phyloP scores from a whole-genome alignment of 2,888 invertebrate genomes.

The Trichacis sp. region DNA sequence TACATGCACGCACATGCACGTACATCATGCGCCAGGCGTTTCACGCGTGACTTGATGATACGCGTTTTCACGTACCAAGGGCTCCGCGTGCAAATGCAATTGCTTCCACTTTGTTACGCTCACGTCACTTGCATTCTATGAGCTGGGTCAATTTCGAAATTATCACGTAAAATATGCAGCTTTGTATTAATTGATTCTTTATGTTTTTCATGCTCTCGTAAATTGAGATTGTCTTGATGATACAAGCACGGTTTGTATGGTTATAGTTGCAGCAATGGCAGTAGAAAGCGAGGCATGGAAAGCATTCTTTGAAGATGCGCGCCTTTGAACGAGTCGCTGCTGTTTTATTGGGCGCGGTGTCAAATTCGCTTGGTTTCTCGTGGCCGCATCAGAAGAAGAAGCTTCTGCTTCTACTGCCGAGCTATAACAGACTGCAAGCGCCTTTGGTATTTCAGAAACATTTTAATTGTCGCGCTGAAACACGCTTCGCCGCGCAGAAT shows the following conservation, averaged over 20 bases:
- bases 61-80: neutral
- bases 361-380: constrained; percentile 26
- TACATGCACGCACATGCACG: too few species aligned
- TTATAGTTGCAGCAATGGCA: too few species aligned
- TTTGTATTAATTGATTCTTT: too few species aligned
- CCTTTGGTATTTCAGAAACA: constrained; percentile 56
- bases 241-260: too few species aligned
- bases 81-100: constrained; percentile 25
- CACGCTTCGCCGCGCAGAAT: constrained; percentile 42
- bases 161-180: too few species aligned
- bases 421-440: too few species aligned
- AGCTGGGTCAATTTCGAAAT: neutral
- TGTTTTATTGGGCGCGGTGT: constrained; percentile 37
- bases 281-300: constrained; percentile 5
- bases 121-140: neutral
- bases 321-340: constrained; percentile 18
- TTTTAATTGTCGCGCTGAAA: constrained; percentile 65
- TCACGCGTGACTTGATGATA: too few species aligned
- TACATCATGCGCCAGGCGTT: too few species aligned
- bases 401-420: constrained; percentile 53
- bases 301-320: constrained; percentile 42
- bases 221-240: too few species aligned
- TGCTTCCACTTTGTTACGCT: neutral
- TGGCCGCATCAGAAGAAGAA: constrained; percentile 44
- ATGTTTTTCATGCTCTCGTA: too few species aligned